Evolutionary conservation across 2,888 invertebrate genomes (phyloP), one percentile per base, ranked within the genome.

Genomic region (Spodoptera picta): DNA sequence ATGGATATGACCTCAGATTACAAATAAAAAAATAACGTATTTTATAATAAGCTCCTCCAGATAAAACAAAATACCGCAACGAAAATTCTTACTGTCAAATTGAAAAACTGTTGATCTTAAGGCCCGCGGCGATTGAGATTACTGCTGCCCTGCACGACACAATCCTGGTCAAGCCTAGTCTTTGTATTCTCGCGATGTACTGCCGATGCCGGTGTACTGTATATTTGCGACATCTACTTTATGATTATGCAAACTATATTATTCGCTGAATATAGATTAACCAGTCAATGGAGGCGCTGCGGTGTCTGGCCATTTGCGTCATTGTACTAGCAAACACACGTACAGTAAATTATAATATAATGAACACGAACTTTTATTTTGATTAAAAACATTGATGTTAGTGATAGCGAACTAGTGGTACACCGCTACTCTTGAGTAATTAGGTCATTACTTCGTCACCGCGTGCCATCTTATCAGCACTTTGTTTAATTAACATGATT

Each of bases 241-340:
- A 72, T 72, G 55, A 76, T 72, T 72, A 65, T 71, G 55, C 55
- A 72, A 56, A 53, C 52, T 42, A 31, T 44, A 70, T 59, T 49
- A 70, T 75, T 75, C 50, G 24, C 43, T n/a, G 65, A 63, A 70
- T 70, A 50, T 70, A 63, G 41, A 76, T 55, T 75, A 42, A 55
- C 31, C 2, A 52, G 19, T 46, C 48, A n/a, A 12, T 43, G 42
- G 2, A 23, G 63, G 64, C 19, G 64, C 52, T 69, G 11, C 23
- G 5, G 48, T 31, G 75, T 69, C 55, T 56, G n/a, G 19, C 3
- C 5, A 44, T 19, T 43, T 2, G 9, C 19, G 19, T 12, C 52
- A 43, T 42, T 55, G 36, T 27, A 42, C 11, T 44, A 50, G 9
- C 23, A 31, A 31, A 31, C 4, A 5, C 23, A 36, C 19, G 36